Conservation (phyloP, 2,797 vertebrate species). For the Darevskia mixta region DNA sequence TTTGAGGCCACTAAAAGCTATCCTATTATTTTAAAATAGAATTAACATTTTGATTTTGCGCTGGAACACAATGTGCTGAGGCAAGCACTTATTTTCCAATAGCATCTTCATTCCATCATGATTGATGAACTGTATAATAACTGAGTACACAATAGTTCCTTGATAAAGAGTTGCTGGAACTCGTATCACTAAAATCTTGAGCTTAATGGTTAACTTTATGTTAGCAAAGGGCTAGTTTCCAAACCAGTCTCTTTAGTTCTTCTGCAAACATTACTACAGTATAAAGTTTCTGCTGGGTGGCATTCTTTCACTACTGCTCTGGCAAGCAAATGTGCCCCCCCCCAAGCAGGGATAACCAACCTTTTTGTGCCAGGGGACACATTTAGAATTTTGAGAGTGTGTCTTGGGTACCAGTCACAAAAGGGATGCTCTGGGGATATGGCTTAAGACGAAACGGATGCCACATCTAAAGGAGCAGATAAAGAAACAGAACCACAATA, state of each 20-base stretch:
- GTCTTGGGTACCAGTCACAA: too few species aligned
- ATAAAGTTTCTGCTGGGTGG: background rate
- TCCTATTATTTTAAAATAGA: background rate
- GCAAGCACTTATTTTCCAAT: background rate
- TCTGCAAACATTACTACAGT: background rate
- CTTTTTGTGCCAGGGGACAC: too few species aligned
- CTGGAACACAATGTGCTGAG: background rate
- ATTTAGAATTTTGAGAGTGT: too few species aligned
- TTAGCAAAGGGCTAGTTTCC: background rate
- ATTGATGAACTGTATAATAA: background rate
- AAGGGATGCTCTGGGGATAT: too few species aligned
- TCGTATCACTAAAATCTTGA: background rate
- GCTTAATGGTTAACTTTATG: constrained; percentile 27
- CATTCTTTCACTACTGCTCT: background rate
- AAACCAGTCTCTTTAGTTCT: background rate
- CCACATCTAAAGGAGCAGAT: too few species aligned
- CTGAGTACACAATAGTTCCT: background rate
- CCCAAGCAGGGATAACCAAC: background rate
- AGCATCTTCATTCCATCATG: background rate
- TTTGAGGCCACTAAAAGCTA: constrained; percentile 17
- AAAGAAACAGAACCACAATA: too few species aligned
- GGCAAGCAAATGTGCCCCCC: background rate
- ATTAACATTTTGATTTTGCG: background rate
- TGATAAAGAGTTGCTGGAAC: constrained; percentile 1
- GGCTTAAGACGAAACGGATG: too few species aligned